These are phyloP conservation scores for Poecile atricapillus DNA, from an alignment of 2,113 vertebrate genomes.

Conservation along the genomic window DNA sequence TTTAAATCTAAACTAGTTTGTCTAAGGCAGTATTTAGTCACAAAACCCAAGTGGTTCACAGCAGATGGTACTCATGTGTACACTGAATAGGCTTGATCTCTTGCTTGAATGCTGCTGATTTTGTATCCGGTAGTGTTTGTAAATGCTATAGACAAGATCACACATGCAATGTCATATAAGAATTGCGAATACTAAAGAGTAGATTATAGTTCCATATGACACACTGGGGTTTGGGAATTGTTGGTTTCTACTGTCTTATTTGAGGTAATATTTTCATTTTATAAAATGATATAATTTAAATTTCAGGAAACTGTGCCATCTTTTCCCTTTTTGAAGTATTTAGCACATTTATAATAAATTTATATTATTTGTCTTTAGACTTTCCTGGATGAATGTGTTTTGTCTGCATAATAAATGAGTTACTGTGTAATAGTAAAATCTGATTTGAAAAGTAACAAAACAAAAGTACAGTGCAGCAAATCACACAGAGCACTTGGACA, in stretches of 20 bases:
- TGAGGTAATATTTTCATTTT: neutral
- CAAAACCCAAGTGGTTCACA: neutral
- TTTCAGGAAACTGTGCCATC: neutral
- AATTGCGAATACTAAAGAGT: neutral
- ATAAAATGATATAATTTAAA: neutral
- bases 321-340: neutral
- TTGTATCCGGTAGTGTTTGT: neutral
- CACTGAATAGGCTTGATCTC: neutral
- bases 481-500: neutral
- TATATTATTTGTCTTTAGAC: neutral
- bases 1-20: neutral
- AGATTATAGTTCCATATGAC: neutral
- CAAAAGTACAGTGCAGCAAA: neutral
- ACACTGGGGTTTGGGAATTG: neutral
- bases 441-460: neutral
- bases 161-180: neutral
- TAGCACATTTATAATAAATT: neutral
- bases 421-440: neutral
- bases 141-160: neutral
- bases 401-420: neutral
- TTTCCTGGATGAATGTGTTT: neutral
- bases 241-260: neutral
- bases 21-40: neutral
- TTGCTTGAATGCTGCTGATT: neutral
- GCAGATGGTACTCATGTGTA: neutral